Percentiles rank a stretch among this genome's conserved stretches.
Conservation (phyloP, 2,888 invertebrate genomes). For the Eulithis testata region DNA sequence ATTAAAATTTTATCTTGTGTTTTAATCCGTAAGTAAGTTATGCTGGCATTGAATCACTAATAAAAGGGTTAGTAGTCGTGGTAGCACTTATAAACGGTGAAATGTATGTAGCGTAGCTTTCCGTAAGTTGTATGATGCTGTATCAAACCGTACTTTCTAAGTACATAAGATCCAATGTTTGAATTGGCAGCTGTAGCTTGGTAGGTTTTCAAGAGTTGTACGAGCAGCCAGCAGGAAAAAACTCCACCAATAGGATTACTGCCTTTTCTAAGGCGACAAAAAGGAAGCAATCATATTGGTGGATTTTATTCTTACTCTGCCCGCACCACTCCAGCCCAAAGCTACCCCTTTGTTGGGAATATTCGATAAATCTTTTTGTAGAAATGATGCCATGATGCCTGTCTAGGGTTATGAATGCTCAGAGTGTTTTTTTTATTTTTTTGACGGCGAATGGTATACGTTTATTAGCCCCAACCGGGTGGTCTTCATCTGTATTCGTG, state of each 20-base stretch:
- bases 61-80: slow-evolving; percentile 52
- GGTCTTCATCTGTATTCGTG: background rate
- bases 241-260: background rate
- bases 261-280: background rate
- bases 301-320: background rate
- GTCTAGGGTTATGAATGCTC: background rate
- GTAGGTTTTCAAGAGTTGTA: background rate
- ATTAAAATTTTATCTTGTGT: slow-evolving; percentile 16
- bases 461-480: too few species aligned
- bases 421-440: background rate
- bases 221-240: background rate
- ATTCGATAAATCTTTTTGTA: too few species aligned
- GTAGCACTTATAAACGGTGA: slow-evolving; percentile 49
- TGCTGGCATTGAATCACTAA: slow-evolving; percentile 39
- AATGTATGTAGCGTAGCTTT: slow-evolving; percentile 36
- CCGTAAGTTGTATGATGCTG: slow-evolving; percentile 20
- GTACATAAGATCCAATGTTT: background rate
- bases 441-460: background rate
- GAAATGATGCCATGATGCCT: too few species aligned
- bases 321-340: too few species aligned
- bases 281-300: background rate
- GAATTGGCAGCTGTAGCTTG: background rate
- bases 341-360: too few species aligned
- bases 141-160: slow-evolving; percentile 13
- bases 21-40: slow-evolving; percentile 35